Conservation (phyloP, 2,888 invertebrate genomes). For the Cosmopolites sordidus region DNA sequence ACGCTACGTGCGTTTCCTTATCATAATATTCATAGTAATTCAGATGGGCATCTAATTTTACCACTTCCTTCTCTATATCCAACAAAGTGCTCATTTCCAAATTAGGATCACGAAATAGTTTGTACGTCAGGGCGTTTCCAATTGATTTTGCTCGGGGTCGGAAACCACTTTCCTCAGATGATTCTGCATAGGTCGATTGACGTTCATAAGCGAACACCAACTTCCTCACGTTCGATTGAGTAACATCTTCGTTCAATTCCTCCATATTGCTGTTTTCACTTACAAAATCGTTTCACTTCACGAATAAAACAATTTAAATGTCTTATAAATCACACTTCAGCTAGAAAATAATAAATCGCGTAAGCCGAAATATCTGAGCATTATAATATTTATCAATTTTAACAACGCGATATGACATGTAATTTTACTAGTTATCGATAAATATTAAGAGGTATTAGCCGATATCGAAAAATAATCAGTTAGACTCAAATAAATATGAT, state of each 20-base stretch:
- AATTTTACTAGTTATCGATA: conserved; percentile 18
- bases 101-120: conserved; percentile 19
- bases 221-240: conserved; percentile 17
- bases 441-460: conserved; percentile 15
- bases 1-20: conserved; percentile 32
- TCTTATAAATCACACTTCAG: conserved; percentile 1
- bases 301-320: too few relatives aligned
- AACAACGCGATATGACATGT: conserved; percentile 6
- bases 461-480: conserved; percentile 17
- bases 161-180: conserved; percentile 4
- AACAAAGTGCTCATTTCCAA: conserved; percentile 17
- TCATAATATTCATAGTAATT: conserved; percentile 31
- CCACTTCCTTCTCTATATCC: conserved; percentile 30
- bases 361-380: neutral
- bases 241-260: conserved; percentile 6
- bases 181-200: conserved; percentile 3
- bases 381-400: neutral
- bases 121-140: conserved; percentile 22
- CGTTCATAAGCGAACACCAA: conserved; percentile 23
- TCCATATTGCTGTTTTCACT: neutral
- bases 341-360: conserved; percentile 1
- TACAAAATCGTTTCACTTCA: too few relatives aligned
- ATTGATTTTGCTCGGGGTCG: conserved; percentile 22
- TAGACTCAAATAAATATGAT: conserved; percentile 8
- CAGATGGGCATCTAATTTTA: conserved; percentile 24